These are phyloP conservation scores for Erinaceus europaeus DNA, from an alignment of 2,113 vertebrate genomes.

Conservation along the genomic window DNA sequence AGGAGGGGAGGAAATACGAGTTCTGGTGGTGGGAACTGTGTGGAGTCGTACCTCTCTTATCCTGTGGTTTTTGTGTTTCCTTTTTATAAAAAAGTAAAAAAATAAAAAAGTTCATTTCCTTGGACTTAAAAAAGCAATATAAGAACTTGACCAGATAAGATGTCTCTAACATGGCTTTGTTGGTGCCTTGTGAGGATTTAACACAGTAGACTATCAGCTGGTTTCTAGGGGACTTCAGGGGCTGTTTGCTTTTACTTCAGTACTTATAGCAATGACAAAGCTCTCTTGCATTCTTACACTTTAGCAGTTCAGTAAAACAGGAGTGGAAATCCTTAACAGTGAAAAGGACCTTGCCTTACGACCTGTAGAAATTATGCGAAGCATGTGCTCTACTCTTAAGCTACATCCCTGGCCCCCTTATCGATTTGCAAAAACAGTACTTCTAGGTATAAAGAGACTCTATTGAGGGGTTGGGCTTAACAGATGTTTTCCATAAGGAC, in stretches of 20 bases:
- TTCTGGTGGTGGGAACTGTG: too few species aligned
- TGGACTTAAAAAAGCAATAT: neutral
- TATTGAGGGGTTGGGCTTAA: neutral
- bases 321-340: constrained; percentile 7
- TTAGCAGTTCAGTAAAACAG: constrained; percentile 30
- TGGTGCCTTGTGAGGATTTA: constrained; percentile 1
- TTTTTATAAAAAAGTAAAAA: too few species aligned
- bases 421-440: neutral
- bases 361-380: too few species aligned
- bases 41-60: too few species aligned
- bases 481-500: neutral
- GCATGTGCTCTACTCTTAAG: neutral
- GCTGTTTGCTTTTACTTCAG: constrained; percentile 28
- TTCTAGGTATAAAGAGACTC: neutral
- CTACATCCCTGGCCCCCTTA: neutral
- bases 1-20: too few species aligned
- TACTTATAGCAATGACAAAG: constrained; percentile 19
- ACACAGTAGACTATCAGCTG: constrained; percentile 18
- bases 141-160: neutral
- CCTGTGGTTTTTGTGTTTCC: too few species aligned
- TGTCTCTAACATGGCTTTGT: neutral
- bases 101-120: too few species aligned
- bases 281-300: neutral
- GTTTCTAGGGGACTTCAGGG: constrained; percentile 1
- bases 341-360: constrained; percentile 13